Evolutionary conservation across 2,888 invertebrate genomes (phyloP), one percentile per base, ranked within the genome.

Genomic region (Gastrophysa polygoni): DNA sequence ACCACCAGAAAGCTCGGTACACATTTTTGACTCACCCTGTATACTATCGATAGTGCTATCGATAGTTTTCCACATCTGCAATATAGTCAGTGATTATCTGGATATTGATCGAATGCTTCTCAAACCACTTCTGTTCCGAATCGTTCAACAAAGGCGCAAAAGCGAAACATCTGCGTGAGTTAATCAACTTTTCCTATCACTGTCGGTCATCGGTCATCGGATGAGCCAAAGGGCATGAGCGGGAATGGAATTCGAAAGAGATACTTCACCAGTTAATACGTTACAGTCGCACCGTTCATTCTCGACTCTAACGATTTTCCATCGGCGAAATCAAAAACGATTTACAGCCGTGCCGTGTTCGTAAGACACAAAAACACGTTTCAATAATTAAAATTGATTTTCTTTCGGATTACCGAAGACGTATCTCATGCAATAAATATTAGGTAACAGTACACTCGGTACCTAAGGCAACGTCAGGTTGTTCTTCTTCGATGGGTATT

Each of bases 331-430:
- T 62, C 43, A 38, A 28, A 57, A 65, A 60, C 61, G 49, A 62
- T 51, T 59, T 62, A 51, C 57, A 62, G 52, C 51, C 57, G 50
- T 60, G 50, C 46, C 43, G 29, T 48, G 43, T 57, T 21, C 18
- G 59, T 59, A 28, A 48, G 24, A 50, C 57, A 50, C 54, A 62
- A 57, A 59, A 65, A 62, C 62, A 62, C 54, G 62, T 50, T 54
- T 57, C 47, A 59, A 60, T 65, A 62, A 62, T 65, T 65, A 62
- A 65, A 65, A 62, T 57, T 49, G 49, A 57, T 65, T 57, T 62
- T 65, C 62, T 60, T 59, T 46, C 18, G 51, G 57, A 64, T 55
- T 49, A 59, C 51, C 34, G 43, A 59, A 57, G 38, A 57, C 46
- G 49, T 62, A 57, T 59, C 57, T 62, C 57, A 57, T 62, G 59